phyloP scores from a whole-genome alignment of 2,888 invertebrate genomes.

The Polylopha cassiicola region DNA sequence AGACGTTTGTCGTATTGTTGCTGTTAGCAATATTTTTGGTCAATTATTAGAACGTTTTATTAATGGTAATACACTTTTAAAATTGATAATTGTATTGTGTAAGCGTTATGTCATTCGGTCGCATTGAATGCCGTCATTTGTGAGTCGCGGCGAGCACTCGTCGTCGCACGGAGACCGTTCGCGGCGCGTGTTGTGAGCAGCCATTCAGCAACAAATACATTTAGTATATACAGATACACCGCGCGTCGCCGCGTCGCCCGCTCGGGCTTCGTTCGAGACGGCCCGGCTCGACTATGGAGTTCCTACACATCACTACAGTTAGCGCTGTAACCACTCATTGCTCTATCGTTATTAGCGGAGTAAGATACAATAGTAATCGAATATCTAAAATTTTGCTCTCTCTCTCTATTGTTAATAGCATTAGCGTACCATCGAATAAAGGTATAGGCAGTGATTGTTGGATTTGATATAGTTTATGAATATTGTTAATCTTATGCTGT shows the following conservation, averaged over 20 bases:
- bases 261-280: conserved; percentile 18
- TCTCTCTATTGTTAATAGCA: conserved; percentile 65
- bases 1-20: conserved; percentile 61
- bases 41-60: conserved; percentile 73
- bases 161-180: neutral
- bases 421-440: conserved; percentile 68
- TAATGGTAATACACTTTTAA: conserved; percentile 55
- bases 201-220: too few species aligned
- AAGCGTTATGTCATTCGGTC: conserved; percentile 22
- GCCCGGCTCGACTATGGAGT: conserved; percentile 37
- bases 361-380: conserved; percentile 45
- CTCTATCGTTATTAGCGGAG: conserved; percentile 47
- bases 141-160: neutral
- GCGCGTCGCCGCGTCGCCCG: too few species aligned
- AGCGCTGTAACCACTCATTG: conserved; percentile 45
- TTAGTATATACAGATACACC: too few species aligned
- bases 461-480: conserved; percentile 78
- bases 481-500: conserved; percentile 77
- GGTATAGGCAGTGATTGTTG: conserved; percentile 75
- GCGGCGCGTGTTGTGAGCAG: too few species aligned
- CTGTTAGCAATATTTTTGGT: conserved; percentile 73
- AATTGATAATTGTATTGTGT: conserved; percentile 28
- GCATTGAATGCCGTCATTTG: conserved; percentile 1
- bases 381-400: conserved; percentile 68
- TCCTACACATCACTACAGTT: conserved; percentile 50